These are phyloP conservation scores for Drosophila melanosoma DNA, from an alignment of 2,888 invertebrate species.

Conservation along the genomic window DNA sequence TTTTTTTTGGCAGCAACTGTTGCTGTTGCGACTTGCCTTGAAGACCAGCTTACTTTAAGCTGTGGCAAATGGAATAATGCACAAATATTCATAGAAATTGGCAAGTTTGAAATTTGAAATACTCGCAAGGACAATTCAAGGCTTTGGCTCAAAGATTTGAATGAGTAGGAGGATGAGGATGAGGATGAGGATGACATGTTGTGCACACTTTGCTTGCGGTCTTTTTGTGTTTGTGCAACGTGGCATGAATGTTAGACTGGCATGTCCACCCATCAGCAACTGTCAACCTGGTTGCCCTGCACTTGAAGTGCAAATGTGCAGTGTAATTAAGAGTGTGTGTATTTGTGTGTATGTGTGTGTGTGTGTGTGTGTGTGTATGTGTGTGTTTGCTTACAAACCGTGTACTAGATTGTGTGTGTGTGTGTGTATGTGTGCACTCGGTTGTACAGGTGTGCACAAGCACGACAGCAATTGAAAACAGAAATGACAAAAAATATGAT, in stretches of 20 bases:
- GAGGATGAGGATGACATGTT: constrained; percentile 27
- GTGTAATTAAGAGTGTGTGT: constrained; percentile 72
- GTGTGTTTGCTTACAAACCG: constrained; percentile 8
- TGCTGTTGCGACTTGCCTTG: constrained; percentile 28
- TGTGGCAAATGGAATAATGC: neutral
- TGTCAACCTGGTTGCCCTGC: constrained; percentile 54
- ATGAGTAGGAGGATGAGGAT: constrained; percentile 4
- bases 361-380: constrained; percentile 32
- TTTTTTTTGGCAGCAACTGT: constrained; percentile 38
- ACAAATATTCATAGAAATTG: constrained; percentile 21
- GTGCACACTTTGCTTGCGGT: constrained; percentile 46
- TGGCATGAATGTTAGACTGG: constrained; percentile 61
- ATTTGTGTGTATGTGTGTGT: constrained; percentile 40
- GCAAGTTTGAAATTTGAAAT: constrained; percentile 18
- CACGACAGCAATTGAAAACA: constrained; percentile 53
- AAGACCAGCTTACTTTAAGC: constrained; percentile 1
- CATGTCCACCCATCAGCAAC: constrained; percentile 38
- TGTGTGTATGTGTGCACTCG: constrained; percentile 6
- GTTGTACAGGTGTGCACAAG: constrained; percentile 16
- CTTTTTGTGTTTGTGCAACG: constrained; percentile 75
- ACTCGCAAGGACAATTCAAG: constrained; percentile 43
- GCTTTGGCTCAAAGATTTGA: constrained; percentile 43
- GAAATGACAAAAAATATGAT: constrained; percentile 44
- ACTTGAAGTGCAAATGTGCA: constrained; percentile 76
- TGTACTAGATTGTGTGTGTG: neutral